phyloP scores from a whole-genome alignment of 2,113 vertebrate species.

The Lontra canadensis region DNA sequence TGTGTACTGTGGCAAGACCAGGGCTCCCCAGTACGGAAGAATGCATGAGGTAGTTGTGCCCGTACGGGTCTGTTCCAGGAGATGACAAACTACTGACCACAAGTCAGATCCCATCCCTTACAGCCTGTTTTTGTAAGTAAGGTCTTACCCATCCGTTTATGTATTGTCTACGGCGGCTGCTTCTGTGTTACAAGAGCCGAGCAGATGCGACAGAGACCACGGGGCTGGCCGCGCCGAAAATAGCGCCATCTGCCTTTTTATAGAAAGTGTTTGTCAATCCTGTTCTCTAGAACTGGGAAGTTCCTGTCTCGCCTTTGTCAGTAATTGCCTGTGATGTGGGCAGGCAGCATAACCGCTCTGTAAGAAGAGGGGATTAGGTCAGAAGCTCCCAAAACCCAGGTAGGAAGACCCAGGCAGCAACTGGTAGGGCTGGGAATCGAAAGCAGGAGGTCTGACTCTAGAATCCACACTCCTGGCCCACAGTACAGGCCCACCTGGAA shows the following conservation, averaged over 20 bases:
- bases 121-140: not conserved
- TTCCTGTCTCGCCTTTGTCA: not conserved
- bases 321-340: not conserved
- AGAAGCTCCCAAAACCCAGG: not conserved
- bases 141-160: not conserved
- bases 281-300: not conserved
- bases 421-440: not conserved
- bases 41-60: fast-evolving
- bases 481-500: not conserved
- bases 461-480: not conserved
- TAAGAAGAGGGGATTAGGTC: not conserved
- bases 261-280: not conserved
- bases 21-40: fast-evolving
- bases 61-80: no score
- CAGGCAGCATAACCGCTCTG: not conserved
- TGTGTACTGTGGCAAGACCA: not conserved
- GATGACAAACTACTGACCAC: not conserved
- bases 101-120: not conserved
- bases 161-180: not conserved
- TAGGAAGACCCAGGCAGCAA: not conserved
- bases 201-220: not conserved
- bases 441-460: not conserved
- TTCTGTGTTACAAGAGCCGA: not conserved
- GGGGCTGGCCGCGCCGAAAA: not conserved
- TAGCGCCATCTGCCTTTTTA: not conserved